A percentile compares a stretch with the other conserved stretches of the same genome.
phyloP scores from a whole-genome alignment of 2,797 vertebrate species.

The Tenualosa thibaudeaui region DNA sequence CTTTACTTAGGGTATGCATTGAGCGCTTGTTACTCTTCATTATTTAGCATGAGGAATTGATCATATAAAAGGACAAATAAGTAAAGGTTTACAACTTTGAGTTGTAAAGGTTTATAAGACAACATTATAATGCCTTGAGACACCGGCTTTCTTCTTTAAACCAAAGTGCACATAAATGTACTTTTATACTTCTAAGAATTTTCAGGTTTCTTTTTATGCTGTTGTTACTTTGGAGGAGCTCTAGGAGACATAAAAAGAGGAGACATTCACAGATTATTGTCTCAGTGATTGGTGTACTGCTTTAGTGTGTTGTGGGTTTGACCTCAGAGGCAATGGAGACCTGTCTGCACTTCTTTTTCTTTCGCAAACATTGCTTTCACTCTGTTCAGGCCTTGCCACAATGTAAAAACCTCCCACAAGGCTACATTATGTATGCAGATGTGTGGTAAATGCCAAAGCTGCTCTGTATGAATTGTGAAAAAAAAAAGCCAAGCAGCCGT shows the following conservation, averaged over 20 bases:
- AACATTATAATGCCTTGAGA: too few relatives aligned
- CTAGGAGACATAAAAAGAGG: neutral
- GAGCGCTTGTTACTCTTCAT: too few relatives aligned
- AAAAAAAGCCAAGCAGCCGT: conserved; percentile 11
- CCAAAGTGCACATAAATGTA: too few relatives aligned
- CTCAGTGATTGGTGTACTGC: neutral
- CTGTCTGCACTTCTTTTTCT: neutral
- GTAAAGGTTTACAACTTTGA: too few relatives aligned
- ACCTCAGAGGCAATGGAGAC: neutral
- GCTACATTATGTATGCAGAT: conserved; percentile 42
- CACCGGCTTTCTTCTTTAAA: neutral
- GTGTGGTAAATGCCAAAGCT: conserved; percentile 24
- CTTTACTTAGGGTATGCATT: too few relatives aligned
- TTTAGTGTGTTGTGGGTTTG: neutral
- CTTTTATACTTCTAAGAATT: neutral
- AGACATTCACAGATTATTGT: neutral
- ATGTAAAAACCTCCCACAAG: conserved; percentile 50
- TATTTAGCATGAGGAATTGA: too few relatives aligned
- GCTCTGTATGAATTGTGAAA: conserved; percentile 46
- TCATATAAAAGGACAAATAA: too few relatives aligned
- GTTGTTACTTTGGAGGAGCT: neutral
- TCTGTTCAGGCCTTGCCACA: conserved; percentile 46
- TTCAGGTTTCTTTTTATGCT: neutral
- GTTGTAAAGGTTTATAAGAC: too few relatives aligned
- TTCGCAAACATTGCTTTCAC: neutral